phyloP scores from a whole-genome alignment of 1,140 invertebrate genomes.

The Bombus sylvicola region DNA sequence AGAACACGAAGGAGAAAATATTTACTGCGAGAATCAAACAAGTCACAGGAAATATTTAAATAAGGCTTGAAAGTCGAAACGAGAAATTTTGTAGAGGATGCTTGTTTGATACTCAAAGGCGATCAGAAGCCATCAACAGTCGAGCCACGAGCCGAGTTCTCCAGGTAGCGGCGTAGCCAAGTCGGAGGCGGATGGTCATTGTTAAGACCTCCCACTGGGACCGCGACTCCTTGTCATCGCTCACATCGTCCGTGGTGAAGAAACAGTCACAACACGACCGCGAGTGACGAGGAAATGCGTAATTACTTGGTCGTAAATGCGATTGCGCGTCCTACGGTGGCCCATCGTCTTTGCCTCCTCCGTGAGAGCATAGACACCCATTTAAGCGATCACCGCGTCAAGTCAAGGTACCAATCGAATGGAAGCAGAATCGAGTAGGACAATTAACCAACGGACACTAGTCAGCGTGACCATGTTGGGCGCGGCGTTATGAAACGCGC shows the following conservation, averaged over 20 bases:
- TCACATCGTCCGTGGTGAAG: constrained; percentile 70
- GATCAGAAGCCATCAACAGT: constrained; percentile 49
- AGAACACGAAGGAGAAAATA: neutral
- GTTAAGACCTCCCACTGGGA: constrained; percentile 74
- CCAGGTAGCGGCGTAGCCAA: constrained; percentile 67
- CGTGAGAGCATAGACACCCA: neutral
- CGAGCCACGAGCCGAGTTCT: constrained; percentile 63
- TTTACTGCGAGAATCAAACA: neutral
- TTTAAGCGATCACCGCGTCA: neutral
- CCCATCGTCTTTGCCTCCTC: neutral
- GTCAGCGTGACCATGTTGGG: neutral
- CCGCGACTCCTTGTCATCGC: constrained; percentile 75
- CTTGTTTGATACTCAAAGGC: constrained; percentile 37
- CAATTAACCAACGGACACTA: constrained; percentile 21
- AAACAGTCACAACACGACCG: constrained; percentile 69
- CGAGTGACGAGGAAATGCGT: constrained; percentile 69
- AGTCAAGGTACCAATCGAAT: neutral
- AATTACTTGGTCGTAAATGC: constrained; percentile 71
- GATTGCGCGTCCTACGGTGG: constrained; percentile 21
- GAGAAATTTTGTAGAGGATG: neutral
- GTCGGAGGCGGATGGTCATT: constrained; percentile 73
- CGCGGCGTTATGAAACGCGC: neutral
- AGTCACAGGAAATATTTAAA: neutral
- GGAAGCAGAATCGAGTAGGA: constrained; percentile 21
- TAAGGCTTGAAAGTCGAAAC: neutral